A percentile compares a stretch with the other conserved stretches of the same genome.
These are phyloP conservation scores for Pavo muticus DNA, from an alignment of 2,113 vertebrate genomes.

Conservation along the genomic window DNA sequence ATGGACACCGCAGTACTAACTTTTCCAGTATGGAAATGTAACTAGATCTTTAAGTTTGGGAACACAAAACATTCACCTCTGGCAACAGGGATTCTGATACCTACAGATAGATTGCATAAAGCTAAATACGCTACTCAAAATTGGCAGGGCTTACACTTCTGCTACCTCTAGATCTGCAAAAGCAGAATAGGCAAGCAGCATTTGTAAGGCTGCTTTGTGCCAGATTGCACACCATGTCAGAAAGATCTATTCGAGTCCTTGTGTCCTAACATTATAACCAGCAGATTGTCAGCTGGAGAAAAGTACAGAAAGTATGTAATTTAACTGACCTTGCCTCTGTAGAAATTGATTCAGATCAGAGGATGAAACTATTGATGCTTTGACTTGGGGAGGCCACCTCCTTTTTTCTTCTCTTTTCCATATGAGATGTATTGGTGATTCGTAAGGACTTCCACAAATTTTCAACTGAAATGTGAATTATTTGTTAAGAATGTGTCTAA, in stretches of 20 bases:
- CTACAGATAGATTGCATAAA: conserved; percentile 36
- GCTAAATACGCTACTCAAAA: conserved; percentile 44
- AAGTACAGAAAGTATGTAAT: conserved; percentile 49
- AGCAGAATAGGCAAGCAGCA: conserved; percentile 31
- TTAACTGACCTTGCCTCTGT: conserved; percentile 36
- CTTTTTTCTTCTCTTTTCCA: not conserved
- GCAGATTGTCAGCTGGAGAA: conserved; percentile 40
- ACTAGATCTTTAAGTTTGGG: conserved; percentile 22
- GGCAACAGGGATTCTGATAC: conserved; percentile 13
- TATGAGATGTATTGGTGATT: not conserved
- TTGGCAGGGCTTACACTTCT: conserved; percentile 39
- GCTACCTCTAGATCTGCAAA: conserved; percentile 24
- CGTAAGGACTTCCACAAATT: conserved; percentile 26
- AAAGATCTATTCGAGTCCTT: conserved; percentile 64
- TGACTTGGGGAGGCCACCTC: not conserved
- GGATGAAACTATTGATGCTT: conserved; percentile 27
- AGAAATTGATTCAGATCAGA: conserved; percentile 31
- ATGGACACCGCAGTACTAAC: not conserved
- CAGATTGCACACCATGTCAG: conserved; percentile 55
- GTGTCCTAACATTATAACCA: conserved; percentile 58
- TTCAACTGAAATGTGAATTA: conserved; percentile 28
- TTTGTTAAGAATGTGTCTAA: not conserved
- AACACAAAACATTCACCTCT: conserved; percentile 16
- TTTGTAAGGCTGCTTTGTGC: conserved; percentile 45
- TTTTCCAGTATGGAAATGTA: conserved; percentile 3